These are phyloP conservation scores for Diabrotica virgifera DNA, from an alignment of 1,140 invertebrate species.

Conservation along the genomic window DNA sequence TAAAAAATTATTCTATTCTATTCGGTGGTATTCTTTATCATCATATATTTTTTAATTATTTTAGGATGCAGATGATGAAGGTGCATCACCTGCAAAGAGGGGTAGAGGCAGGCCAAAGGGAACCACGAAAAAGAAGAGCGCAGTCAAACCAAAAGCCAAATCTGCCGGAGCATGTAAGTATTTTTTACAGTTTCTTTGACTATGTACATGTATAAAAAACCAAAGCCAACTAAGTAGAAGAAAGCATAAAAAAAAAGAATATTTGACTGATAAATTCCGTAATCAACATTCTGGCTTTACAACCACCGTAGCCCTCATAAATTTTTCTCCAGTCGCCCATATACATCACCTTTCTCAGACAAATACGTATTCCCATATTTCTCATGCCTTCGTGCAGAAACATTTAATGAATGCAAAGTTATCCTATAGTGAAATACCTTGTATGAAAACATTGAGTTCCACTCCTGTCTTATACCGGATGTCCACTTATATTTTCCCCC, in stretches of 20 bases:
- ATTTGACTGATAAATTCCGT: neutral
- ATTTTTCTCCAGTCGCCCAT: too few relatives aligned
- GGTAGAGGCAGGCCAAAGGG: constrained; percentile 43
- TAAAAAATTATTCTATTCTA: too few relatives aligned
- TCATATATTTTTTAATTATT: constrained; percentile 12
- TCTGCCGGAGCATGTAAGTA: constrained; percentile 12
- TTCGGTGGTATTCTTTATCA: neutral
- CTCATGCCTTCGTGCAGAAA: too few relatives aligned
- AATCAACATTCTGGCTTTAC: too few relatives aligned
- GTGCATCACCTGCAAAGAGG: constrained; percentile 35
- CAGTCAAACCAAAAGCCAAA: constrained; percentile 35
- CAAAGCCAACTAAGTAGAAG: neutral
- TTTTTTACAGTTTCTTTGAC: neutral
- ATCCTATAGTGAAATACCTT: too few relatives aligned
- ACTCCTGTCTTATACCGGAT: too few relatives aligned
- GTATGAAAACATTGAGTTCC: too few relatives aligned
- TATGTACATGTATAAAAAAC: neutral
- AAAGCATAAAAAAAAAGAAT: neutral
- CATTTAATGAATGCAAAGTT: too few relatives aligned
- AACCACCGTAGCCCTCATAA: too few relatives aligned
- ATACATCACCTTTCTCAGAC: too few relatives aligned
- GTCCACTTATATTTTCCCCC: too few relatives aligned
- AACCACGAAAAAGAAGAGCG: constrained; percentile 40
- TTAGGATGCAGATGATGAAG: constrained; percentile 34
- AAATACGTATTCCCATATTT: too few relatives aligned